Conservation (phyloP, 2,888 invertebrate genomes). For the Patella caerulea region DNA sequence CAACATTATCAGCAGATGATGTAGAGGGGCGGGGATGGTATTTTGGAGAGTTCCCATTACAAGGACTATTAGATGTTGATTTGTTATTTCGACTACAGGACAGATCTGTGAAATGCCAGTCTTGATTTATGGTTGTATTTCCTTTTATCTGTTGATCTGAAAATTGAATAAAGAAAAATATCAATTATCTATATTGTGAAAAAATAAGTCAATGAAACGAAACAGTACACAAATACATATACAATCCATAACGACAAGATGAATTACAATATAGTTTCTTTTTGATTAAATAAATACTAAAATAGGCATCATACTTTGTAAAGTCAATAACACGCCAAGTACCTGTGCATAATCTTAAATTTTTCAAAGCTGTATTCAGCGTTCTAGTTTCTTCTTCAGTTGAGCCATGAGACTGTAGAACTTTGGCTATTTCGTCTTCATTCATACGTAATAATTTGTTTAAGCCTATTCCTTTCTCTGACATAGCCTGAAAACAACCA, state of each 20-base stretch:
- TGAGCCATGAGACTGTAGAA: slow-evolving; percentile 79
- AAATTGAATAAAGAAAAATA: slow-evolving; percentile 30
- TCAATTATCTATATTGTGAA: background rate
- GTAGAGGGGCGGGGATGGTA: slow-evolving; percentile 58
- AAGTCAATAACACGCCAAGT: slow-evolving; percentile 32
- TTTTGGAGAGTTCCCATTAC: slow-evolving; percentile 51
- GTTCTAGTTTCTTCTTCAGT: slow-evolving; percentile 87
- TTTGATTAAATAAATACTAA: background rate
- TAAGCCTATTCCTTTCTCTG: slow-evolving; percentile 74
- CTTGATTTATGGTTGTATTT: slow-evolving; percentile 73
- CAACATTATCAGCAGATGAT: slow-evolving; percentile 58
- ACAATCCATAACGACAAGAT: too few species aligned
- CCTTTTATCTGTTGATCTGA: slow-evolving; percentile 78
- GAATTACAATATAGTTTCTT: too few species aligned
- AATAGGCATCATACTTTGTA: background rate
- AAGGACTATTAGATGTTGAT: slow-evolving; percentile 69
- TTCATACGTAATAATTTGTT: slow-evolving; percentile 87
- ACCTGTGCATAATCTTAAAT: slow-evolving; percentile 89
- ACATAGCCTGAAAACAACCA: slow-evolving; percentile 73
- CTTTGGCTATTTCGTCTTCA: slow-evolving; percentile 84
- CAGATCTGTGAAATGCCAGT: slow-evolving; percentile 88
- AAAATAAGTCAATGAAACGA: slow-evolving; percentile 7
- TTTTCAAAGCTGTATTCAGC: slow-evolving; percentile 86
- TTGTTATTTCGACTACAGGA: slow-evolving; percentile 36
- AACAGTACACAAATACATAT: too few species aligned